Percentiles rank a stretch among this genome's conserved stretches.
Conservation (phyloP, 1,140 invertebrate species). For the Pogonognathellus flavescens region DNA sequence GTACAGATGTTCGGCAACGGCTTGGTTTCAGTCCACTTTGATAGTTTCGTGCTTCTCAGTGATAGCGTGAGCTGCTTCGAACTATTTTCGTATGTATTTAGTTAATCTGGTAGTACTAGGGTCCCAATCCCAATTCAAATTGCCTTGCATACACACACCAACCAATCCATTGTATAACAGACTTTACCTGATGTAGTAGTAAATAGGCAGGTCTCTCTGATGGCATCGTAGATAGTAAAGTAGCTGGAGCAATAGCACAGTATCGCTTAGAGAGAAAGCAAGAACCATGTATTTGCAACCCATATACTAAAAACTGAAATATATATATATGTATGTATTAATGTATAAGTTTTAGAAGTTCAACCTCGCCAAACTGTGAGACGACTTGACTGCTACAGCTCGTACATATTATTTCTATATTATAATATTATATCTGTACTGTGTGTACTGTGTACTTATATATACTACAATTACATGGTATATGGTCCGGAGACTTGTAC, state of each 20-base stretch:
- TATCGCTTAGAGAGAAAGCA: too few relatives aligned
- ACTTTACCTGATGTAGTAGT: not conserved
- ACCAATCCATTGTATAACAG: not conserved
- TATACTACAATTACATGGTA: too few relatives aligned
- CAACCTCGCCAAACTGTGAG: too few relatives aligned
- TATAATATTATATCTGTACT: not conserved
- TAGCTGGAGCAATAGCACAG: too few relatives aligned
- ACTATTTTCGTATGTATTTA: constrained; percentile 54
- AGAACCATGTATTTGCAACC: too few relatives aligned
- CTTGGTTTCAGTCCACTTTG: constrained; percentile 35
- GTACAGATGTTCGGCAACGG: not conserved
- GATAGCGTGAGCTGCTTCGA: constrained; percentile 34
- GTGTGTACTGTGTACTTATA: not conserved
- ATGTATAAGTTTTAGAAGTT: too few relatives aligned
- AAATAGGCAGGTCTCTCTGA: constrained; percentile 1
- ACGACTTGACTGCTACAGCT: not conserved
- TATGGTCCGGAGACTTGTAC: too few relatives aligned
- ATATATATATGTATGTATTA: too few relatives aligned
- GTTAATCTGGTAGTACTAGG: constrained; percentile 32
- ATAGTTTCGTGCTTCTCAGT: constrained; percentile 37
- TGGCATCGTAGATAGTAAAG: not conserved
- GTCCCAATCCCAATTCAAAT: constrained; percentile 17
- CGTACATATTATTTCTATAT: constrained; percentile 20
- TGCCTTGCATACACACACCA: not conserved
- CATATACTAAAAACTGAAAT: too few relatives aligned